Conservation (phyloP, 2,797 vertebrate species). For the Lepidocolaptes lacrymiger region DNA sequence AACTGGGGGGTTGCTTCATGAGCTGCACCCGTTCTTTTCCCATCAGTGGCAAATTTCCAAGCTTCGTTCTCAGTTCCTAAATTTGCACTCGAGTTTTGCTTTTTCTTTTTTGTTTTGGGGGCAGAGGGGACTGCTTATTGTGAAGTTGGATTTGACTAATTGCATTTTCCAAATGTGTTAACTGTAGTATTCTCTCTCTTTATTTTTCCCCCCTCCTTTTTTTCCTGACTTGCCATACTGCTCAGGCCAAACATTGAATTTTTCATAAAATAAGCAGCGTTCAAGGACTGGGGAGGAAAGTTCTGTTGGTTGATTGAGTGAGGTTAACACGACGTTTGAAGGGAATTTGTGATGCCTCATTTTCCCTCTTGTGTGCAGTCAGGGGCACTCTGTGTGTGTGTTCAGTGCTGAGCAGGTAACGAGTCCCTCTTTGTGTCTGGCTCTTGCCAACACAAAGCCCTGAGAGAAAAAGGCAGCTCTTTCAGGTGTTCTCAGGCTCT, state of each 20-base stretch:
- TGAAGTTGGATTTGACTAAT: not conserved
- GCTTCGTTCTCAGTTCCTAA: slow-evolving; percentile 39
- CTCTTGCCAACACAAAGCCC: not conserved
- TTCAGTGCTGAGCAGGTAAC: not conserved
- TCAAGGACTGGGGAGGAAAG: not conserved
- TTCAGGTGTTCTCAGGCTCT: not conserved
- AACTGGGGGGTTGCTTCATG: slow-evolving; percentile 23
- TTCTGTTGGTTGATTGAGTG: not conserved
- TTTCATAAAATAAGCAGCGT: not conserved
- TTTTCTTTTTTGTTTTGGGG: not conserved
- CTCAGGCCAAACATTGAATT: not conserved
- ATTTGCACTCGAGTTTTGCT: not conserved
- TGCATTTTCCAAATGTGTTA: not conserved
- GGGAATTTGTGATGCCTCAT: not conserved
- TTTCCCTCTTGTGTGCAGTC: slow-evolving; percentile 8
- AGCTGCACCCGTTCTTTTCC: not conserved
- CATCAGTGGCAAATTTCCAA: slow-evolving; percentile 33
- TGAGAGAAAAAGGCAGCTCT: not conserved
- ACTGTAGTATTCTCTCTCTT: not conserved
- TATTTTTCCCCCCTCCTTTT: rapidly evolving
- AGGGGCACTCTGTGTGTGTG: not conserved
- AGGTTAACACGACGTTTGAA: not conserved
- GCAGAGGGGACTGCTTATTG: not conserved
- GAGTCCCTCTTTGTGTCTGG: slow-evolving; percentile 3
- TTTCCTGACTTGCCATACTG: not conserved